A percentile compares a stretch with the other conserved stretches of the same genome.
These are phyloP conservation scores for Eudemis profundana DNA, from an alignment of 2,888 invertebrate species.

Conservation along the genomic window DNA sequence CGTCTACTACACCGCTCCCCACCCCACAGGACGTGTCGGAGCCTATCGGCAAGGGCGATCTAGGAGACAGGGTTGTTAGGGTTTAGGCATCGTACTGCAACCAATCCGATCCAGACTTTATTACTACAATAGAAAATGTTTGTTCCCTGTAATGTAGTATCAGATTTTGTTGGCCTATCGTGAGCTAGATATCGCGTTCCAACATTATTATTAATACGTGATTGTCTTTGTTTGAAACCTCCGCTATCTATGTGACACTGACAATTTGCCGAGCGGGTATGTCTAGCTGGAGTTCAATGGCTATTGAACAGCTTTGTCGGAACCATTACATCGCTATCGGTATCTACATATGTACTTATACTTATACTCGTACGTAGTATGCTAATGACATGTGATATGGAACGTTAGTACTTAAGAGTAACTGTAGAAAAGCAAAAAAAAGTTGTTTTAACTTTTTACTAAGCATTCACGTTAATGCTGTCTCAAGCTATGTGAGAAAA, in stretches of 20 bases:
- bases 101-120: constrained; percentile 26
- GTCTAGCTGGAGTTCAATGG: too few species aligned
- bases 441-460: constrained; percentile 28
- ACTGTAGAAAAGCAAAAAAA: constrained; percentile 24
- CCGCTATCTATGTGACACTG: constrained; percentile 37
- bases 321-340: constrained; percentile 52
- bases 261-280: constrained; percentile 33
- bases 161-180: constrained; percentile 25
- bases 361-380: constrained; percentile 14
- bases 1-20: constrained; percentile 27
- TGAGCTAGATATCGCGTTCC: constrained; percentile 44
- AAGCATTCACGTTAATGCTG: constrained; percentile 29
- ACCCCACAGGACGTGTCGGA: constrained; percentile 5
- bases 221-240: constrained; percentile 56
- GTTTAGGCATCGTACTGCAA: constrained; percentile 25
- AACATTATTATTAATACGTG: constrained; percentile 52
- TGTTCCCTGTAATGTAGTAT: constrained; percentile 22
- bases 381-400: constrained; percentile 38
- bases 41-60: constrained; percentile 4
- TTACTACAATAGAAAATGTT: constrained; percentile 14
- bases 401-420: constrained; percentile 16
- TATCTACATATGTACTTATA: constrained; percentile 28
- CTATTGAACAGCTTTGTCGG: constrained; percentile 54
- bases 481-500: constrained; percentile 30
- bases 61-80: constrained; percentile 29